Conservation (phyloP, 2,888 invertebrate genomes). For the Drosophila picticornis region DNA sequence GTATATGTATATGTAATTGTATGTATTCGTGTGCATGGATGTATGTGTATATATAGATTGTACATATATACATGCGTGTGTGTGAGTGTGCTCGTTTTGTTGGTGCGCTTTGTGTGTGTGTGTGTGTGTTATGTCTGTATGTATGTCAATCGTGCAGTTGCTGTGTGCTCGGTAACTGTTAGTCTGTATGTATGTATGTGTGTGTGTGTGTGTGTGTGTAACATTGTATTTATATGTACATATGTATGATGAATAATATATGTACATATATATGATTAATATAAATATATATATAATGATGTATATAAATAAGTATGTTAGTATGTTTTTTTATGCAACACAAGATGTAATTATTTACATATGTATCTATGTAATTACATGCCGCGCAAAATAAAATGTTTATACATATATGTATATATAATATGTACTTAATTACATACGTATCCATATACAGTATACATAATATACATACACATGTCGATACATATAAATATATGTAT, state of each 20-base stretch:
- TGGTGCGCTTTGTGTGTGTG: constrained; percentile 56
- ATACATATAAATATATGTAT: constrained; percentile 24
- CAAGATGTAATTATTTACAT: constrained; percentile 23
- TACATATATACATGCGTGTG: constrained; percentile 26
- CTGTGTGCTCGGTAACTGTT: constrained; percentile 73
- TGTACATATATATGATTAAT: constrained; percentile 3
- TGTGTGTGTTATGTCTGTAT: constrained; percentile 55
- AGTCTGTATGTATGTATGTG: constrained; percentile 52
- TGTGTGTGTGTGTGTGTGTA: constrained; percentile 50
- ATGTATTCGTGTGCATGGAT: constrained; percentile 33
- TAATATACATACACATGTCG: constrained; percentile 10
- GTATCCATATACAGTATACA: constrained; percentile 57
- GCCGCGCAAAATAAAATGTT: constrained; percentile 20
- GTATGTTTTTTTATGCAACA: constrained; percentile 46
- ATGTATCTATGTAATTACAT: constrained; percentile 21
- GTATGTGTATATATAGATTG: constrained; percentile 49
- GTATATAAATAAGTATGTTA: background rate
- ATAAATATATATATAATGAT: background rate
- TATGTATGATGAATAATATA: constrained; percentile 9
- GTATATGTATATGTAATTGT: constrained; percentile 37
- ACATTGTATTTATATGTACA: constrained; percentile 28
- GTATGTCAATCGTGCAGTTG: constrained; percentile 74
- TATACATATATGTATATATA: constrained; percentile 28
- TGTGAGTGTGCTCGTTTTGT: constrained; percentile 60
- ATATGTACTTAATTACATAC: constrained; percentile 11